phyloP scores from a whole-genome alignment of 2,113 vertebrate genomes.

The Dunckerocampus dactyliophorus region DNA sequence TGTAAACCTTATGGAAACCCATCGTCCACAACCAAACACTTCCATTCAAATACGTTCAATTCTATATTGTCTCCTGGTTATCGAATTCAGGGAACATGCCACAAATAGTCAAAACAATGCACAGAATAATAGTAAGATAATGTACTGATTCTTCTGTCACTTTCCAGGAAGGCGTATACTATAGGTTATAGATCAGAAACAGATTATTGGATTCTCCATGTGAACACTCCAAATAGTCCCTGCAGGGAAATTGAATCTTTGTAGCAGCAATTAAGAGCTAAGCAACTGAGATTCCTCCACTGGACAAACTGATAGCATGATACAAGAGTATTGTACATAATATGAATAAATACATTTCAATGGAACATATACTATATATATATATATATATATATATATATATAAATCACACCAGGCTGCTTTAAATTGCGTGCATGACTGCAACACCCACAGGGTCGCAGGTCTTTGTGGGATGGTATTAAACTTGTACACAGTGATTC shows the following conservation, averaged over 20 bases:
- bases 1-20: too few relatives aligned
- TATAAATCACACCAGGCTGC: constrained; percentile 35
- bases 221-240: constrained; percentile 9
- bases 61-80: too few relatives aligned
- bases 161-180: neutral
- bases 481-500: neutral
- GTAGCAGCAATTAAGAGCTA: neutral
- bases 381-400: too few relatives aligned
- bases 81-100: neutral
- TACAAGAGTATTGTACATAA: neutral
- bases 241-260: constrained; percentile 1
- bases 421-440: neutral
- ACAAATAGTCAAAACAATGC: neutral
- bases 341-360: constrained; percentile 28
- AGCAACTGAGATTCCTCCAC: constrained; percentile 14
- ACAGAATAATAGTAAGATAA: neutral
- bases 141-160: constrained; percentile 20
- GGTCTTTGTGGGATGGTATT: neutral
- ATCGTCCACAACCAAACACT: too few relatives aligned
- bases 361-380: too few relatives aligned
- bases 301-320: neutral
- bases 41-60: too few relatives aligned
- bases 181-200: constrained; percentile 24
- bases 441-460: constrained; percentile 9
- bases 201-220: constrained; percentile 14